A percentile compares a stretch with the other conserved stretches of the same genome.
These are phyloP conservation scores for Lysandra coridon DNA, from an alignment of 2,888 invertebrate genomes.

Conservation along the genomic window DNA sequence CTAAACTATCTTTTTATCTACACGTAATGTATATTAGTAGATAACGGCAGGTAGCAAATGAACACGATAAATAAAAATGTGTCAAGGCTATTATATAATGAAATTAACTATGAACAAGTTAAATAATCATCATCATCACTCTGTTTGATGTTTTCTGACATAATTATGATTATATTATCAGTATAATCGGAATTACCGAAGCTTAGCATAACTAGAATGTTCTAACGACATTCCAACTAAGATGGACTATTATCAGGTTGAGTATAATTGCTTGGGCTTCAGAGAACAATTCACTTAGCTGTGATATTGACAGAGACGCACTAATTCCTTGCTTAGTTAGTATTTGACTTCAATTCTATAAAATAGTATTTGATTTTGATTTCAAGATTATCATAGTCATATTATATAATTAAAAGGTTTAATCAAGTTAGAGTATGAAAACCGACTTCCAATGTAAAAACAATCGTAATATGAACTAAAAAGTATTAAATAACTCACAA, in stretches of 20 bases:
- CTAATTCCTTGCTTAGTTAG: background rate
- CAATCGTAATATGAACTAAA: too few species aligned
- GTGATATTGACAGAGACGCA: background rate
- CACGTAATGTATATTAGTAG: background rate
- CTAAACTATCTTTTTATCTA: background rate
- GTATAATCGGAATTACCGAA: background rate
- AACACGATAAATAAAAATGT: background rate
- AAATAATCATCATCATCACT: too few species aligned
- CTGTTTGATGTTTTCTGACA: too few species aligned
- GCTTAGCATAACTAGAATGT: background rate
- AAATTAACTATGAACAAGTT: background rate
- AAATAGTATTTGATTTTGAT: background rate
- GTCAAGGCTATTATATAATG: background rate
- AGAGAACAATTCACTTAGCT: constrained; percentile 4
- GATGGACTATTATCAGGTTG: background rate
- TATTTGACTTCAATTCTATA: background rate
- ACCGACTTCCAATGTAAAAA: too few species aligned
- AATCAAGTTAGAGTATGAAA: too few species aligned
- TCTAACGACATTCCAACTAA: background rate
- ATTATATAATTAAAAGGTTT: too few species aligned
- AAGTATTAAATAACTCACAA: too few species aligned
- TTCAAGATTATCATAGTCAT: background rate
- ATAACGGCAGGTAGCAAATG: background rate
- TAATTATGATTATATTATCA: background rate
- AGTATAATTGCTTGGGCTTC: background rate